Conservation (phyloP, 2,888 invertebrate species). For the Thereva unica region DNA sequence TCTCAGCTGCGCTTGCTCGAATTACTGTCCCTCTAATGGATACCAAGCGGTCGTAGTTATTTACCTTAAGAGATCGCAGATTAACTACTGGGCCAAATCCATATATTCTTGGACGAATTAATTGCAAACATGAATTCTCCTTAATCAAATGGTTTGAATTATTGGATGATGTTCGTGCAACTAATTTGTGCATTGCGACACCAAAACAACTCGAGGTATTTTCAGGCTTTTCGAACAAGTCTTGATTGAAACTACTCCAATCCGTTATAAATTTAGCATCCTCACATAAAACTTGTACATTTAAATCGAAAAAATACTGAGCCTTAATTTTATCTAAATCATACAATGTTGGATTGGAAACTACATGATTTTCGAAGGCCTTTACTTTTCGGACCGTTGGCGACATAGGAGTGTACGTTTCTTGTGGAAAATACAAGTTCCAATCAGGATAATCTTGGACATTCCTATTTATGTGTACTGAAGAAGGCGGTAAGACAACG, state of each 20-base stretch:
- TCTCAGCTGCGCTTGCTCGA: constrained; percentile 74
- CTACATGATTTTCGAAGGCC: constrained; percentile 63
- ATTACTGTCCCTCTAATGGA: constrained; percentile 85
- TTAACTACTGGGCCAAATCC: constrained; percentile 70
- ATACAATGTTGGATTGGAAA: constrained; percentile 46
- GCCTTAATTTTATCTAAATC: constrained; percentile 45
- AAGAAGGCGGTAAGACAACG: constrained; percentile 58
- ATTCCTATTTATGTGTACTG: constrained; percentile 50
- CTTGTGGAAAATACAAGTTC: constrained; percentile 76
- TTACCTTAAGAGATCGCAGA: constrained; percentile 71
- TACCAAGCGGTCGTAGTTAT: constrained; percentile 74
- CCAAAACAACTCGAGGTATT: constrained; percentile 72
- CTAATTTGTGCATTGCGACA: constrained; percentile 78
- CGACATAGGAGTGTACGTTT: constrained; percentile 61
- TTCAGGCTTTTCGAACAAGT: constrained; percentile 70
- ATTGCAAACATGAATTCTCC: background rate
- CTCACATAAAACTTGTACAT: constrained; percentile 61
- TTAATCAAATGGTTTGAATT: background rate
- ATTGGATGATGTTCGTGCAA: constrained; percentile 39
- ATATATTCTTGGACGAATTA: constrained; percentile 43
- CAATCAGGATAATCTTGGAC: constrained; percentile 67
- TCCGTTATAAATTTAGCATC: constrained; percentile 63
- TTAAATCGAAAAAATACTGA: constrained; percentile 55
- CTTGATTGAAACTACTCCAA: constrained; percentile 69
- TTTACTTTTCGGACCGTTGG: constrained; percentile 60